Base-by-base conservation (phyloP, 2,113 vertebrate species). In the Mungos mungo region DNA sequence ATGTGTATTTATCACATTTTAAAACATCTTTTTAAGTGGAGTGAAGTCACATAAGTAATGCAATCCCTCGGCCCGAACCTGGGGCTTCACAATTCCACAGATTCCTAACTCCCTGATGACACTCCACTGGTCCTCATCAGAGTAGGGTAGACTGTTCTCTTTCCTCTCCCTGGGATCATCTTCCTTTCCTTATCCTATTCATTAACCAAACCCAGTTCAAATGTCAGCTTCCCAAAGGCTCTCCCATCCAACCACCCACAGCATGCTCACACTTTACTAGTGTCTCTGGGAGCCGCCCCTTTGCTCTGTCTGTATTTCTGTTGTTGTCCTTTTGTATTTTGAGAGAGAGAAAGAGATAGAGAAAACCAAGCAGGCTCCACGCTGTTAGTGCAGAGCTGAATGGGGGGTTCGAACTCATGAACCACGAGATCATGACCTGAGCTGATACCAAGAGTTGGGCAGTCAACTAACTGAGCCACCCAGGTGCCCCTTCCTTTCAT, bases 231-330 rank as follows among this genome's bases (percentile, higher is more conserved):
- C 29, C n/a, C 2, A 29, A 79, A n/a, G 35, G 0, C 47, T 21
- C 8, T 60, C 52, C 89, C 4, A 3, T 0, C 65, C 25, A 29
- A 71, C 27, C 31, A 33, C 7, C 81, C 19, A 7, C 54, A 54
- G 1, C 57, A 8, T 38, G 18, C 57, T 11, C n/a, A 0, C 0
- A 31, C 4, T 41, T 21, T 21, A 6, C 5, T 0, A 2, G 12
- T 23, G 16, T n/a, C 4, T 31, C 41, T 63, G 31, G 27, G 14
- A 12, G 72, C 72, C 76, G 41, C 1, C 6, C 14, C 45, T 74
- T 29, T 13, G 0, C 9, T 45, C 1, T 0, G 2, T 8, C 84
- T 7, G 1, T 29, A 0, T 81, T 31, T 72, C 41, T 19, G 2
- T 10, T 1, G 54, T 18, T 54, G 54, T 54, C 54, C 54, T 54